These are phyloP conservation scores for Pachyramphus minor DNA, from an alignment of 2,113 vertebrate genomes.

Conservation along the genomic window DNA sequence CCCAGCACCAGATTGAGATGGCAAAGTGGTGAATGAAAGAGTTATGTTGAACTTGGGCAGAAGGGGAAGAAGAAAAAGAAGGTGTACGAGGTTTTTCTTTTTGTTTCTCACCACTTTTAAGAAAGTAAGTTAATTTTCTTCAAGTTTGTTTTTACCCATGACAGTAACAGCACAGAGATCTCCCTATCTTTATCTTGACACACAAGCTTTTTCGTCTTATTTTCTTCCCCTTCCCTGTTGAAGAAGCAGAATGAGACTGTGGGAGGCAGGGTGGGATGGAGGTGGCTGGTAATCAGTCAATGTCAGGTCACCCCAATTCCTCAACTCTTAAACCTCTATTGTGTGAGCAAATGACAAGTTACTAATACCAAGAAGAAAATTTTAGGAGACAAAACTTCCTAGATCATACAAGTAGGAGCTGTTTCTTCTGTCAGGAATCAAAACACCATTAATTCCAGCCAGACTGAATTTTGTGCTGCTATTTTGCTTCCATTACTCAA, in stretches of 20 bases:
- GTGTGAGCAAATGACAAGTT: background rate
- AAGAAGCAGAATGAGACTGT: background rate
- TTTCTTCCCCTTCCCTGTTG: background rate
- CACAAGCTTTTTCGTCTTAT: fast-evolving
- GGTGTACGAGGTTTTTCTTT: background rate
- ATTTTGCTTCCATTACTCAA: background rate
- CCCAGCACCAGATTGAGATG: background rate
- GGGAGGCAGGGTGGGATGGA: too few species aligned
- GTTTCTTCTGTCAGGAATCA: background rate
- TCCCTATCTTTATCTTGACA: background rate
- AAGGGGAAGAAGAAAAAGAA: background rate
- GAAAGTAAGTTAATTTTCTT: background rate
- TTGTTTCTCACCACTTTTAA: background rate
- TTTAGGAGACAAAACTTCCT: background rate
- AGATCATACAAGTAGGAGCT: background rate
- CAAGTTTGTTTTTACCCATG: background rate
- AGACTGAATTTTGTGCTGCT: background rate
- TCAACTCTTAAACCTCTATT: background rate
- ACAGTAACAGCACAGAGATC: background rate
- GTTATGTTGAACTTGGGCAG: background rate
- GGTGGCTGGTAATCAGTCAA: background rate
- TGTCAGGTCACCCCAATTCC: background rate
- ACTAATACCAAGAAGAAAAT: background rate
- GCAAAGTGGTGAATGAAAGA: background rate
- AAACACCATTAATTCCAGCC: background rate